Percentiles rank a stretch among this genome's conserved stretches.
These are phyloP conservation scores for Graphium colonna DNA, from an alignment of 2,888 invertebrate genomes.

Conservation along the genomic window DNA sequence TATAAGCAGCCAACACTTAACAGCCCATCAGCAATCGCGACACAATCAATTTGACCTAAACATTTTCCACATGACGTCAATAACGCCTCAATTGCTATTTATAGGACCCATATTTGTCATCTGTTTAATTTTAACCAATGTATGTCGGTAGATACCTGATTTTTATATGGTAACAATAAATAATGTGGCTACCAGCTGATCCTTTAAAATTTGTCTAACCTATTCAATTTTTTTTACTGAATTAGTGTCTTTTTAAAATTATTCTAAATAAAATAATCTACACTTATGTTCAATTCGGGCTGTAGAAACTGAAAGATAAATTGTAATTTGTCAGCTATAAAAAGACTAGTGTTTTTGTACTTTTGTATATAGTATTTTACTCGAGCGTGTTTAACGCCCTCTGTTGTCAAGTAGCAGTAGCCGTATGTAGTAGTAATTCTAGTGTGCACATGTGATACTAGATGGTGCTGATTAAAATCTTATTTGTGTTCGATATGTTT, in stretches of 20 bases:
- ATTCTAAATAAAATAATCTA: no score
- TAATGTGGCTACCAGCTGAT: no score
- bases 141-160: no score
- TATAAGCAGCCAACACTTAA: constrained; percentile 44
- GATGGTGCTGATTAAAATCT: constrained; percentile 6
- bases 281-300: no score
- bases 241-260: no score
- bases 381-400: constrained; percentile 7
- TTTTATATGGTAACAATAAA: no score
- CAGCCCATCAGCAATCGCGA: constrained; percentile 54
- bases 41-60: constrained; percentile 72
- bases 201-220: no score
- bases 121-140: neutral
- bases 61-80: constrained; percentile 32
- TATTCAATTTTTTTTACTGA: no score
- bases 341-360: neutral
- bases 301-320: no score
- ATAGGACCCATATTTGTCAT: neutral
- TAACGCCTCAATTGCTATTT: constrained; percentile 3
- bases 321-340: neutral
- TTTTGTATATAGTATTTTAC: neutral
- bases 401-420: constrained; percentile 10
- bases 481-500: no score
- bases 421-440: neutral
- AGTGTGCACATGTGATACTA: neutral